Conservation (phyloP, 2,888 invertebrate species). For the Apodemia zela region DNA sequence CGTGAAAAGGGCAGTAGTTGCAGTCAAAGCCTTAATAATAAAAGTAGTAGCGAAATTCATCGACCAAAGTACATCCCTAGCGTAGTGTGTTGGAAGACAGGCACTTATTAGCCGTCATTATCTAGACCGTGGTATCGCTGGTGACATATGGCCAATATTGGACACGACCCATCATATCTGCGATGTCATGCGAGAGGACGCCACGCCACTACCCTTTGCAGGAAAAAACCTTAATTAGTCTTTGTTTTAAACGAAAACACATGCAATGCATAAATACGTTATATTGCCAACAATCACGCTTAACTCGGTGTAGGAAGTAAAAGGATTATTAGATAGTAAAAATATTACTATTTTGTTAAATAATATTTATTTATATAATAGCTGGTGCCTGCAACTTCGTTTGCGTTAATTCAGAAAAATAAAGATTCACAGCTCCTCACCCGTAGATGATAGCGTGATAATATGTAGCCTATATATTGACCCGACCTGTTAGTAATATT, state of each 20-base stretch:
- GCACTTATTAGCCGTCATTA: slow-evolving; percentile 77
- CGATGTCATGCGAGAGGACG: slow-evolving; percentile 56
- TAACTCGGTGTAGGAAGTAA: neutral
- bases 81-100: slow-evolving; percentile 66
- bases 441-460: no score
- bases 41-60: slow-evolving; percentile 7
- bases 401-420: no score
- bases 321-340: neutral
- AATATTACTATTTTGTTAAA: no score
- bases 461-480: no score
- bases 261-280: slow-evolving; percentile 25
- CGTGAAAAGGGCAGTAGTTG: neutral
- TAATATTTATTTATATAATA: no score
- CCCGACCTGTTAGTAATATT: no score
- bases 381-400: no score
- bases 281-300: slow-evolving; percentile 22
- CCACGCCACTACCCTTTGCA: slow-evolving; percentile 54
- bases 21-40: neutral
- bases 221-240: slow-evolving; percentile 62
- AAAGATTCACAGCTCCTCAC: no score
- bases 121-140: slow-evolving; percentile 64
- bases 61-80: slow-evolving; percentile 42
- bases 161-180: slow-evolving; percentile 55
- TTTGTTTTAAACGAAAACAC: slow-evolving; percentile 42
- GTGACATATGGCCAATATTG: slow-evolving; percentile 77